Conservation (phyloP, 2,113 vertebrate genomes). For the Mugil cephalus region DNA sequence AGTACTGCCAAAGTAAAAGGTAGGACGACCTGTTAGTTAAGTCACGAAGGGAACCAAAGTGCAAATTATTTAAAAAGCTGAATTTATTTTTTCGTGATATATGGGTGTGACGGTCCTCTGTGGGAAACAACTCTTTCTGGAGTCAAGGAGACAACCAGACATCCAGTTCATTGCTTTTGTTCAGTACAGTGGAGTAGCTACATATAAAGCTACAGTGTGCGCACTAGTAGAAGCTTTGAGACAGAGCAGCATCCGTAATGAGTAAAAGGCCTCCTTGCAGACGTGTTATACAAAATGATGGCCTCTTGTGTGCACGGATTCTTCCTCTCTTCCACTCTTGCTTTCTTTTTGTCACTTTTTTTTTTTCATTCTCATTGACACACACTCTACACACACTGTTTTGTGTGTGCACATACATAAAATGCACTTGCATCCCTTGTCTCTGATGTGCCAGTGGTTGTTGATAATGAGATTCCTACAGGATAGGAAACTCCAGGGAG, state of each 20-base stretch:
- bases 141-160: not conserved
- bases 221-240: slow-evolving; percentile 32
- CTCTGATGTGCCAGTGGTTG: slow-evolving; percentile 77
- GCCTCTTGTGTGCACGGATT: slow-evolving; percentile 54
- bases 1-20: too few relatives aligned
- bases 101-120: not conserved
- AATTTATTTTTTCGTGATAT: not conserved
- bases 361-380: slow-evolving; percentile 42
- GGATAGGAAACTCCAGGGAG: slow-evolving; percentile 76
- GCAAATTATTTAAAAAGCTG: slow-evolving; percentile 17
- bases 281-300: slow-evolving; percentile 70
- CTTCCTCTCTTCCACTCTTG: slow-evolving; percentile 26
- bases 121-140: not conserved
- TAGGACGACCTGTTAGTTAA: too few relatives aligned
- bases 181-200: not conserved
- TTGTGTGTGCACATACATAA: slow-evolving; percentile 30
- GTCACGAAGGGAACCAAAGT: not conserved
- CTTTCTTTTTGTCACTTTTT: slow-evolving; percentile 44
- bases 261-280: slow-evolving; percentile 57
- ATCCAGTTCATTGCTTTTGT: slow-evolving; percentile 5
- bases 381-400: slow-evolving; percentile 39
- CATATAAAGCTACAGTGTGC: slow-evolving; percentile 16
- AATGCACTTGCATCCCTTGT: slow-evolving; percentile 58
- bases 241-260: slow-evolving; percentile 42
- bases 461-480: slow-evolving; percentile 82